Evolutionary conservation across 2,888 invertebrate species (phyloP).

Genomic region (Andrena camellia): DNA sequence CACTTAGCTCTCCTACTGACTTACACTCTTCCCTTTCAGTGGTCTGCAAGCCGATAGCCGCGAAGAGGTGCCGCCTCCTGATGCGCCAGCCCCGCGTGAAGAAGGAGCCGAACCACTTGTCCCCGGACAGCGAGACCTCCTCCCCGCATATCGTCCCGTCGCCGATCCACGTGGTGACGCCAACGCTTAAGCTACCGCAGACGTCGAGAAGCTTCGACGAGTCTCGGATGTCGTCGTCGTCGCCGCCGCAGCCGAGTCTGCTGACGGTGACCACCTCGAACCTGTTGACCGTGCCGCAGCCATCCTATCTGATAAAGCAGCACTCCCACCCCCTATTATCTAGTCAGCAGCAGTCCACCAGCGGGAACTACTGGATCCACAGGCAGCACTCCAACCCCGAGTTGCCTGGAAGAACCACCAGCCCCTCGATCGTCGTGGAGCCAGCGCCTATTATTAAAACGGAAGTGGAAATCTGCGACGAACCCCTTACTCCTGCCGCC

Average conservation of each 20-base stretch:
- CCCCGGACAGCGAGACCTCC: slow-evolving; percentile 83
- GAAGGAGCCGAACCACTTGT: slow-evolving; percentile 86
- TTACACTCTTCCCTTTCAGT: slow-evolving; percentile 17
- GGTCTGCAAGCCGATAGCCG: slow-evolving; percentile 51
- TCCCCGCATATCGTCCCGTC: slow-evolving; percentile 80
- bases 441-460: slow-evolving; percentile 80
- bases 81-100: slow-evolving; percentile 90
- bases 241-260: slow-evolving; percentile 86
- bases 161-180: slow-evolving; percentile 85
- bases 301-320: slow-evolving; percentile 88
- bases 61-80: slow-evolving; percentile 86
- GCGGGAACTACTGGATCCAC: slow-evolving; percentile 83
- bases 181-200: slow-evolving; percentile 78
- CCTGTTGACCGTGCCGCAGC: slow-evolving; percentile 87
- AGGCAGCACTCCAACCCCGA: slow-evolving; percentile 87
- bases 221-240: slow-evolving; percentile 48
- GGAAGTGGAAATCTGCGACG: slow-evolving; percentile 74
- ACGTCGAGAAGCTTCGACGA: slow-evolving; percentile 74
- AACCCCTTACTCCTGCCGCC: slow-evolving; percentile 55
- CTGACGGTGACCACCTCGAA: slow-evolving; percentile 86
- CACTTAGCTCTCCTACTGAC: not conserved
- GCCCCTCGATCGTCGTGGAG: slow-evolving; percentile 80
- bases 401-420: slow-evolving; percentile 74
- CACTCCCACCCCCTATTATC: slow-evolving; percentile 89
- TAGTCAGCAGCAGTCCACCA: slow-evolving; percentile 85